Percentiles rank a stretch among this genome's conserved stretches.
Conservation (phyloP, 2,797 vertebrate genomes). For the Oceanodroma leucorhoa region DNA sequence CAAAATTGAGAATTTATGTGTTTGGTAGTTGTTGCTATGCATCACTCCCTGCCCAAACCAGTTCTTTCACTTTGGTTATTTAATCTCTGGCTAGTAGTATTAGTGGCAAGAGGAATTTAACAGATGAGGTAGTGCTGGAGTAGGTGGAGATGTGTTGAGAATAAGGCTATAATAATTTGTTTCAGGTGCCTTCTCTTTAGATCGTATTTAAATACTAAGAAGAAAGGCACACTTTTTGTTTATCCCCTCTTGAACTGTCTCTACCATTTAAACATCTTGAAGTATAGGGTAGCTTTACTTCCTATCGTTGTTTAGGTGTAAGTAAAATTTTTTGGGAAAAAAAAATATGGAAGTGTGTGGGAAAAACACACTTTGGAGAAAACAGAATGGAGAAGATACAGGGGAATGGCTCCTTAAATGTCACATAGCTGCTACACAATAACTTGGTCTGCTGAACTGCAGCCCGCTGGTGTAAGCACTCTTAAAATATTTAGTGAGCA, state of each 20-base stretch:
- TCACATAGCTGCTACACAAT: background rate
- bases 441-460: background rate
- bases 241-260: background rate
- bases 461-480: background rate
- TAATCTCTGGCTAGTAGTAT: slow-evolving; percentile 23
- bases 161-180: background rate
- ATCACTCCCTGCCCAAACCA: slow-evolving; percentile 50
- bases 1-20: background rate
- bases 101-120: slow-evolving; percentile 15
- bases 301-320: background rate
- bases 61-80: slow-evolving; percentile 49
- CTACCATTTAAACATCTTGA: background rate
- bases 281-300: background rate
- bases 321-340: background rate
- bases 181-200: background rate
- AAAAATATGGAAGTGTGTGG: accelerated
- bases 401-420: background rate
- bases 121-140: background rate
- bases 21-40: background rate
- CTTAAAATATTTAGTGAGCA: background rate
- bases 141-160: background rate
- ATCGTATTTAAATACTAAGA: background rate
- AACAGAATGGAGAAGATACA: background rate
- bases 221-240: background rate
- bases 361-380: background rate